Evolutionary conservation across 2,888 invertebrate genomes (phyloP).

Genomic region (Yponomeuta malinellus): DNA sequence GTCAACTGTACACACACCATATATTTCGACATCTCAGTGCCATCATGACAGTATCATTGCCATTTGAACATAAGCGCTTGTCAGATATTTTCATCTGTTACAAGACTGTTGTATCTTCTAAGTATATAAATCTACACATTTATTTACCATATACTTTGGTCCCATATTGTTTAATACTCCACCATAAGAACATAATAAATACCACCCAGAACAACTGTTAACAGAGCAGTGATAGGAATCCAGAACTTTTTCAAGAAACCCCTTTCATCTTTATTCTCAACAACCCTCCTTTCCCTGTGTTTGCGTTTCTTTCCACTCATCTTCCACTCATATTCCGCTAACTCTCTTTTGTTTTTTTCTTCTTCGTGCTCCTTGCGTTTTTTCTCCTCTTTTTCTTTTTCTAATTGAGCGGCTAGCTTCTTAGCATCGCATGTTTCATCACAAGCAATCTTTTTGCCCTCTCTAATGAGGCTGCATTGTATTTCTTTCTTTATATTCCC

Average conservation of each 20-base stretch:
- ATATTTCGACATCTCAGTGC: no score
- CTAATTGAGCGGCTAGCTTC: conserved; percentile 68
- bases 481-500: conserved; percentile 84
- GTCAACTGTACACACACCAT: no score
- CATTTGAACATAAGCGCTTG: no score
- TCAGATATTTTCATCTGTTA: no score
- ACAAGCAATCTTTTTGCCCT: conserved; percentile 71
- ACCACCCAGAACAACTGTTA: conserved; percentile 33
- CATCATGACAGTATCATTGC: no score
- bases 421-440: conserved; percentile 79
- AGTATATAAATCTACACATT: no score
- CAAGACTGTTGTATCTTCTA: no score
- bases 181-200: background rate
- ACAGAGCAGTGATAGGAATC: conserved; percentile 49
- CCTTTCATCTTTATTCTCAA: conserved; percentile 59
- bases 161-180: background rate
- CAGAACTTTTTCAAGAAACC: conserved; percentile 60
- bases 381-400: conserved; percentile 72
- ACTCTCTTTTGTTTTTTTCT: conserved; percentile 80
- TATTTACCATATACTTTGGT: background rate
- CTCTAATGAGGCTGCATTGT: conserved; percentile 77
- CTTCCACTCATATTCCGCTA: conserved; percentile 86
- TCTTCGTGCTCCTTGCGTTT: conserved; percentile 77
- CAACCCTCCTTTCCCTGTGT: conserved; percentile 62
- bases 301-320: conserved; percentile 80